Base-by-base conservation (phyloP, 2,888 invertebrate genomes). In the Anagyrus pseudococci region DNA sequence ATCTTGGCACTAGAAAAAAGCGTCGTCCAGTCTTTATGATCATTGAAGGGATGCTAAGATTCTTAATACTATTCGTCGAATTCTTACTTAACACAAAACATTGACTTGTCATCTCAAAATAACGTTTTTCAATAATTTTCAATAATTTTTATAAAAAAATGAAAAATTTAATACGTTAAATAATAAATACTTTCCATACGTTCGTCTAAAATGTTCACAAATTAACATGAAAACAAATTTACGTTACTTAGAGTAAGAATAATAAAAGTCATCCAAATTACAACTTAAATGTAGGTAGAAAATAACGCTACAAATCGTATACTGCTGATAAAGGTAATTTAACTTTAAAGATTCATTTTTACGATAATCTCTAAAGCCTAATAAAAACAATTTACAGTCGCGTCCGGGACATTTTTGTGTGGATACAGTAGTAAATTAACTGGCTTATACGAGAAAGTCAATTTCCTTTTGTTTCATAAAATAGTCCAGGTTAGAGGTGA, bases 1-100 rank as follows among this genome's bases (percentile, higher is more conserved):
- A 59, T 58, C 61, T 66, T 62, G 66, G 62, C 62, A 62, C 62
- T 54, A 20, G 29, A 55, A 46, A 60, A 64, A 58, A 63, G 40
- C 49, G 46, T 63, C 46, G 40, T 58, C 60, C 59, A 61, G 63
- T 63, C 62, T 58, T 63, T 61, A 41, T 49, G 10, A 37, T 53
- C 19, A 15, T 49, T 17, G 26, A 61, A 37, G 19, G 47, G 49
- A 22, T 46, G 10, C 17, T 22, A 8, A 17, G 17, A n/a, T 8
- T n/a, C 17, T 25, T 26, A 8, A 17, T 7, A 6, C 19, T 26
- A 25, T 17, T 17, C 26, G 6, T 6, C n/a, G n/a, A n/a, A n/a
- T 17, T 48, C 17, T 29, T 15, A 48, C 19, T 17, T 10, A 26
- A 53, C 17, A 19, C 23, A 7, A 33, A 25, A 8, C 8, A 33